A percentile compares a stretch with the other conserved stretches of the same genome.
Evolutionary conservation across 2,113 vertebrate species (phyloP).

Genomic region (Edolisoma coerulescens): DNA sequence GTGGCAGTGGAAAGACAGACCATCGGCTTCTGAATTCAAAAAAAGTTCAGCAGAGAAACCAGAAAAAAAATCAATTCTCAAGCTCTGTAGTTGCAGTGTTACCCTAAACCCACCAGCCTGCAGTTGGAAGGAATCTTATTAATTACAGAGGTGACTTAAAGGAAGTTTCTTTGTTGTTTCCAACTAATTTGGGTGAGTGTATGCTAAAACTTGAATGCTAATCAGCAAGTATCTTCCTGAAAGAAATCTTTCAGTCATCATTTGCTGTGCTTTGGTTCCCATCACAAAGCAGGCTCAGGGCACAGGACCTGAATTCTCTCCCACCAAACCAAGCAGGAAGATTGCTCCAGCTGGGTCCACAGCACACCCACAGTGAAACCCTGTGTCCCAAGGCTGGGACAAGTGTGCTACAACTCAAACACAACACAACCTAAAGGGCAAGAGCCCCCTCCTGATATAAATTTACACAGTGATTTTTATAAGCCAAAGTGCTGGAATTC

Average conservation of each 20-base stretch:
- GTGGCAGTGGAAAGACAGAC: slow-evolving; percentile 27
- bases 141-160: background rate
- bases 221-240: background rate
- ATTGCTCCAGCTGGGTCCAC: background rate
- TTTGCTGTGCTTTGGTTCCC: background rate
- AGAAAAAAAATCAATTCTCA: background rate
- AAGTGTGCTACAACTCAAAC: background rate
- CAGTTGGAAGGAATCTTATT: background rate
- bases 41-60: background rate
- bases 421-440: background rate
- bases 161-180: background rate
- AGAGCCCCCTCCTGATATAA: background rate
- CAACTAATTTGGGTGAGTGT: background rate
- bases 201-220: background rate
- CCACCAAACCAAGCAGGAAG: background rate
- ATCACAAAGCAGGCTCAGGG: background rate
- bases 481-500: background rate
- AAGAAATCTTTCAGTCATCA: background rate
- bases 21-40: background rate
- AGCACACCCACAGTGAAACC: background rate
- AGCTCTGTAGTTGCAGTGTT: background rate
- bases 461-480: background rate
- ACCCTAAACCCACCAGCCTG: slow-evolving; percentile 1
- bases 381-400: background rate
- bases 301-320: background rate